Base-by-base conservation (phyloP, 2,888 invertebrate species). In the Acrobasis suavella region DNA sequence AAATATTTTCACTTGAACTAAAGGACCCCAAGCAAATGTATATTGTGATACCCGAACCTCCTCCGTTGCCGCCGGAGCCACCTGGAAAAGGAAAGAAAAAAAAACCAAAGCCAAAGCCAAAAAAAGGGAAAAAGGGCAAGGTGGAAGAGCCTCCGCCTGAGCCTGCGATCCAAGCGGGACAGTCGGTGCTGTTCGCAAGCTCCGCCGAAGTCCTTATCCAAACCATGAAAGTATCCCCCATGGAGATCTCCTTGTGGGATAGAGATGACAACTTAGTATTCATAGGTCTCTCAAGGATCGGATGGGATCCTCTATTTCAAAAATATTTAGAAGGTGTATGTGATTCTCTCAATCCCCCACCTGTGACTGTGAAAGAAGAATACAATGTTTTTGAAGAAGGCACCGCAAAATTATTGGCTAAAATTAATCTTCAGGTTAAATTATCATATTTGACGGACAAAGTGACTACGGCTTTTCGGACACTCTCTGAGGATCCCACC, bases 21-120 rank as follows among this genome's bases (percentile, higher is more conserved):
- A 90, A 83, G 74, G 91, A 91, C 74, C 91, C 92, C 8, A 92
- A 91, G 68, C 84, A 85, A 70, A 83, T 91, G 87, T 82, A 89
- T 55, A 89, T 91, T 64, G 81, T 85, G 0, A 91, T 91, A 67
- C 91, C 91, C 15, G 91, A 91, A 50, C 91, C 91, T 2, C 83
- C 79, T 14, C 92, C 91, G 1, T 69, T 86, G 38, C 91, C 92
- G 6, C 89, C 88, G 9, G 87, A 82, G 7, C 88, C 89, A 49
- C 73, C 76, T 0, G 85, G 85, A 2, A 90, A 89, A 65, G 22
- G 22, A 85, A 83, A 68, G 82, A 81, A 49, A 84, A 85, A 81
- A 64, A 77, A 80, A 60, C 76, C 80, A 51, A 12, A 10, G 2
- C 74, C 83, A 2, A 79, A 80, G 63, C 80, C 84, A 10, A 85